Evolutionary conservation across 2,888 invertebrate species (phyloP), one percentile per base, ranked within the genome.

Genomic region (Aricia artaxerxes): DNA sequence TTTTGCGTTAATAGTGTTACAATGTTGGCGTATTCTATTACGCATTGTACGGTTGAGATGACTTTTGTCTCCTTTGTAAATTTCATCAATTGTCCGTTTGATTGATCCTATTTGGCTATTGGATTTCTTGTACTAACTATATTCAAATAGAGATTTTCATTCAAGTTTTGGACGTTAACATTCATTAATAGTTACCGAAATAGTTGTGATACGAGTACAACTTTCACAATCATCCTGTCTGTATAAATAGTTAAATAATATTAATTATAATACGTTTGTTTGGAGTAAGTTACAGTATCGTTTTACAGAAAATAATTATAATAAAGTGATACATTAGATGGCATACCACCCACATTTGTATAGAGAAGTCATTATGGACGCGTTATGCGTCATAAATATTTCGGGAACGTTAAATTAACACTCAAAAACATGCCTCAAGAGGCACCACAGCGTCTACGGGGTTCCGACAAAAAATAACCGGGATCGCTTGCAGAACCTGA

Each of bases 351-450:
- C 94, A 93, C 93, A 93, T 94, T 93, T 93, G 91, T 93, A 92
- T 92, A 91, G 92, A 87, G 83, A 86, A 88, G 90, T 91, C 91
- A 92, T 94, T 92, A 92, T 88, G 90, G 89, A 88, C 90, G 88
- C 92, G 92, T 93, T 93, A 94, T 93, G 93, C 91, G 91, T 93
- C 94, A 94, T 94, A 94, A 94, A 94, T 93, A 93, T 93, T 94
- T 94, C 93, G 91, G 91, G 90, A 93, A 94, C 93, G 92, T 94
- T 92, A 94, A 94, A 93, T 94, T 93, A 94, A 94, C 94, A 93
- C 93, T 92, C 91, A 92, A 91, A 93, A 94, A 92, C 92, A 93
- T 92, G 91, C 87, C 89, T 92, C 90, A 91, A 88, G 90, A 91
- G 94, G 94, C 94, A 94, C 94, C 94, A 91, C 90, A 90, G 87